Base-by-base conservation (phyloP, 35 echinoderm and acorn worm species). In the Anneissia japonica region DNA sequence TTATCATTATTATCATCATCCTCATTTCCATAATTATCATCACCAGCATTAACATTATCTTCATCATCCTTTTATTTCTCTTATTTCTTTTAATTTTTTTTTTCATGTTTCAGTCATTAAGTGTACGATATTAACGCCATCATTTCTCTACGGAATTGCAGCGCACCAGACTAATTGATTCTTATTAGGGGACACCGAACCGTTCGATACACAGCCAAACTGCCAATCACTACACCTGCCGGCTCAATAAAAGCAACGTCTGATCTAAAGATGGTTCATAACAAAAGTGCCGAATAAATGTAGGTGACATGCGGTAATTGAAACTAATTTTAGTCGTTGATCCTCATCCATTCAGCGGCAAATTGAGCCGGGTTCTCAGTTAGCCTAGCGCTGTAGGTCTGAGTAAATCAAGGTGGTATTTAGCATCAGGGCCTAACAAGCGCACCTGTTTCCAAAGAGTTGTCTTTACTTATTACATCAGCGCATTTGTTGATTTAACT, bases 1-100 rank as follows among this genome's bases (percentile, higher is more conserved):
- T 78, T 31, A 78, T 78, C 76, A 78, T 78, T 31, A 78, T 78
- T 31, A 32, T 78, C 76, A 78, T 78, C 76, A 78, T 78, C 76
- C 13, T 78, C 76, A 32, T 78, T 33, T 12, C 32, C 76, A 32
- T 78, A 12, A 78, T 31, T 31, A 78, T 31, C 76, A 13, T 78
- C 31, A 31, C 32, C 13, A 78, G 11, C 76, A 32, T 78, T 31
- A 78, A 12, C 76, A 78, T 78, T 33, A 78, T 78, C 76, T 23
- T 33, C 76, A 78, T 78, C 32, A 78, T 31, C 76, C 17, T 78
- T 31, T 13, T 78, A 12, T 12, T 78, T 78, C 55, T 14, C 55
- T 14, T 16, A 16, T 72, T 14, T 14, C 14, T 14, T 72, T 72
- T 16, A 16, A 28, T 72, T 72, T 16, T 28, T 72, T 14, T 72